Percentiles rank a stretch among this genome's conserved stretches.
Evolutionary conservation across 2,888 invertebrate species (phyloP).

Genomic region (Tortrix viridana): DNA sequence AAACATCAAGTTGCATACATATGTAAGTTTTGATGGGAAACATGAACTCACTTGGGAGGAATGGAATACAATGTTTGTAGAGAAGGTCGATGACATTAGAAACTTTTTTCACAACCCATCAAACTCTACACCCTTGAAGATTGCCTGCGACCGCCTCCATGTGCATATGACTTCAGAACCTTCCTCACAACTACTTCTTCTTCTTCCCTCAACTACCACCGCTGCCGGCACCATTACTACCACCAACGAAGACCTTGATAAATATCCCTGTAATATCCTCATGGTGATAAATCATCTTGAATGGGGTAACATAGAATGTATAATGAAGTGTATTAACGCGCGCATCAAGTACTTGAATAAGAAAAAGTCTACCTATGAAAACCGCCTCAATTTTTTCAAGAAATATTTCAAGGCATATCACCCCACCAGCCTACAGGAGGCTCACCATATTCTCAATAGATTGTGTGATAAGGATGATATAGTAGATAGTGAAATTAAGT

Average conservation of each 20-base stretch:
- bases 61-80: conserved; percentile 4
- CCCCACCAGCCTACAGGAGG: conserved; percentile 1
- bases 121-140: neutral
- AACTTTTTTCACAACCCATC: conserved; percentile 8
- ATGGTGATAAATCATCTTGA: no score
- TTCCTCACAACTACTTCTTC: conserved; percentile 5
- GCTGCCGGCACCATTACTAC: no score
- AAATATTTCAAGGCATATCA: conserved; percentile 10
- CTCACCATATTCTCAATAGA: conserved; percentile 3
- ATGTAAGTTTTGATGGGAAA: conserved; percentile 8
- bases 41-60: neutral
- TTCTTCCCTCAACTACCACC: no score
- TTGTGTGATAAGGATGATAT: conserved; percentile 22
- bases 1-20: conserved; percentile 2
- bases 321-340: no score
- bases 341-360: no score
- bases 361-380: conserved; percentile 21
- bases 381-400: conserved; percentile 20
- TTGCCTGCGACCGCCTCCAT: neutral
- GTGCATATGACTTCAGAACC: neutral
- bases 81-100: neutral
- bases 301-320: no score
- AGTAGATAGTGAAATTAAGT: conserved; percentile 16
- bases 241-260: no score
- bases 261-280: no score